These are phyloP conservation scores for Actinostola sp. DNA, from an alignment of 92 coral and sea anemone species.

Conservation along the genomic window DNA sequence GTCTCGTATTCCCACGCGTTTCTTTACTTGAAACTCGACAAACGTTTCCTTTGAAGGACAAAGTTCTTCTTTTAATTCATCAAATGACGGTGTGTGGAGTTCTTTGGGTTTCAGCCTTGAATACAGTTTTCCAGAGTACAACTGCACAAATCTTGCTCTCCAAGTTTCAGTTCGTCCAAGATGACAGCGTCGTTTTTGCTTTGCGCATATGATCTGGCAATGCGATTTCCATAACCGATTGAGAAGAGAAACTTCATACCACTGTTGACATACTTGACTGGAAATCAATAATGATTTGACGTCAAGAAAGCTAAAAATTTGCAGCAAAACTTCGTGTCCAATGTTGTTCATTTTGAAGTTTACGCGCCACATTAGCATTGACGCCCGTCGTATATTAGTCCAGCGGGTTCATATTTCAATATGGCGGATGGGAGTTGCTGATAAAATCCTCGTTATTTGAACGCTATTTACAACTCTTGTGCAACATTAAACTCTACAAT, in stretches of 20 bases:
- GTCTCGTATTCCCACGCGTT: constrained; percentile 52
- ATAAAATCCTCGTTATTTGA: neutral
- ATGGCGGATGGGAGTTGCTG: constrained; percentile 47
- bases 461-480: neutral
- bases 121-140: constrained; percentile 54
- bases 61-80: constrained; percentile 39
- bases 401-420: constrained; percentile 13
- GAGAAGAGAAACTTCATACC: constrained; percentile 52
- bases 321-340: constrained; percentile 63
- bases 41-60: constrained; percentile 39
- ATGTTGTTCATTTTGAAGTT: constrained; percentile 30
- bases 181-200: constrained; percentile 51
- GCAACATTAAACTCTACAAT: neutral
- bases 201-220: constrained; percentile 38
- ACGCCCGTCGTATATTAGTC: constrained; percentile 53
- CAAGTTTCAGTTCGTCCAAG: constrained; percentile 71
- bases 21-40: constrained; percentile 33
- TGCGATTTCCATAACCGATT: constrained; percentile 68
- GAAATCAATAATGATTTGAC: constrained; percentile 34
- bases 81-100: constrained; percentile 31
- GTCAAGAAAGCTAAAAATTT: constrained; percentile 68
- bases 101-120: constrained; percentile 42
- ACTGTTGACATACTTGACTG: constrained; percentile 65
- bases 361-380: constrained; percentile 14
- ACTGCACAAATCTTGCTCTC: constrained; percentile 62